phyloP scores from a whole-genome alignment of 2,797 vertebrate species.

The Tapera naevia region DNA sequence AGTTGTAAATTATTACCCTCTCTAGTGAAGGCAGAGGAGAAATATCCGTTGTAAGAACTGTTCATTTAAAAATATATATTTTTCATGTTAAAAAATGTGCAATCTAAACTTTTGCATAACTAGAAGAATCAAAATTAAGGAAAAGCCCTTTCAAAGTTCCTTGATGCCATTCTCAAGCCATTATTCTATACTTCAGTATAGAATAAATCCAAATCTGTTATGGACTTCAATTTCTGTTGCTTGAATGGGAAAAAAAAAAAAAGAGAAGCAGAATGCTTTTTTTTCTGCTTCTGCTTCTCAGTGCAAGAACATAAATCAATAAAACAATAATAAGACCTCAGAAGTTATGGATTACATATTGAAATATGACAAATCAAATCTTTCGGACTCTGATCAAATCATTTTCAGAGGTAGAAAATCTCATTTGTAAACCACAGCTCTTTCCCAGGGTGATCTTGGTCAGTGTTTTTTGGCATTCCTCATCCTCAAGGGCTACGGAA shows the following conservation, averaged over 20 bases:
- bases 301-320: neutral
- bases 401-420: neutral
- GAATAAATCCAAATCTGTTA: constrained; percentile 11
- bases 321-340: neutral
- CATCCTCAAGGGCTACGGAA: neutral
- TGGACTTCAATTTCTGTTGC: neutral
- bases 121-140: neutral
- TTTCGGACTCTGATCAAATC: neutral
- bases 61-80: neutral
- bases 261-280: neutral
- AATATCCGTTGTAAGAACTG: neutral
- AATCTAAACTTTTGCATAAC: neutral
- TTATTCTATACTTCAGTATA: neutral
- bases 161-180: neutral
- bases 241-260: neutral
- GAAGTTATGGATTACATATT: neutral
- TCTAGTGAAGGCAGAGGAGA: neutral
- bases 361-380: neutral
- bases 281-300: neutral
- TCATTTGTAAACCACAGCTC: neutral
- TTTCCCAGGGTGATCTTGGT: neutral
- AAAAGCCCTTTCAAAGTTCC: neutral
- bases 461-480: neutral
- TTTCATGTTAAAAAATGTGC: neutral
- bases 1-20: neutral